Base-by-base conservation (phyloP, 2,113 vertebrate genomes). In the Empidonax alnorum region DNA sequence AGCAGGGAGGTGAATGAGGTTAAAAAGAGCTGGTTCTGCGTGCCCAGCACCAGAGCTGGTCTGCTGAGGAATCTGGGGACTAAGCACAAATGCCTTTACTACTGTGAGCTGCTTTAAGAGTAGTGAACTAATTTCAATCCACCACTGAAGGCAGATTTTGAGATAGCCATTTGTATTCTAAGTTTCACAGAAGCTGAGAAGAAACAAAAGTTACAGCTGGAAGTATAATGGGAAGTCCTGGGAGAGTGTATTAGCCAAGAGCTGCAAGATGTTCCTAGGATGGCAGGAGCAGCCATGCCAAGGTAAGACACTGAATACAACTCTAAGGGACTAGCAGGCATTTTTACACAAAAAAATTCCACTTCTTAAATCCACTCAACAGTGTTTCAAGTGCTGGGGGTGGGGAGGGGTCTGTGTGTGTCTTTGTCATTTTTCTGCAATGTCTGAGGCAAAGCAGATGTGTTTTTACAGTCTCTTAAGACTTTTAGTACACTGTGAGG, bases 371-470 rank as follows among this genome's bases (percentile, higher is more conserved):
- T 47, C 42, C 28, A 75, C 62, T 52, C 42, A 72, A 19, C 33
- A 30, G 33, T 55, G 59, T 55, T 87, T 50, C 31, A 35, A 71
- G 50, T 44, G 12, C 53, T 44, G 75, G 62, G 35, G 4, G 37
- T 0, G 0, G 19, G 33, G 5, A 42, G 13, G 7, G 15, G 18
- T 10, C 17, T 49, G 18, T 28, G 14, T 16, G 3, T 12, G 41
- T 20, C 14, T 8, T 4, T 35, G 10, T 41, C 35, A 41, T 23
- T 53, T 59, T 47, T 78, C 69, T 75, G 68, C 84, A 81, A 47
- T 37, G 52, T 21, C 63, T n/a, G 58, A 78, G 47, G 41, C 89
- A 84, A 84, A 65, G 58, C 65, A 91, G 27, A 12, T 74, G 10
- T n/a, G 31, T 21, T 53, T 80, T 49, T 24, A 62, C 21, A 39